Evolutionary conservation across 2,797 vertebrate species (phyloP), one percentile per base, ranked within the genome.

Genomic region (Masticophis lateralis): DNA sequence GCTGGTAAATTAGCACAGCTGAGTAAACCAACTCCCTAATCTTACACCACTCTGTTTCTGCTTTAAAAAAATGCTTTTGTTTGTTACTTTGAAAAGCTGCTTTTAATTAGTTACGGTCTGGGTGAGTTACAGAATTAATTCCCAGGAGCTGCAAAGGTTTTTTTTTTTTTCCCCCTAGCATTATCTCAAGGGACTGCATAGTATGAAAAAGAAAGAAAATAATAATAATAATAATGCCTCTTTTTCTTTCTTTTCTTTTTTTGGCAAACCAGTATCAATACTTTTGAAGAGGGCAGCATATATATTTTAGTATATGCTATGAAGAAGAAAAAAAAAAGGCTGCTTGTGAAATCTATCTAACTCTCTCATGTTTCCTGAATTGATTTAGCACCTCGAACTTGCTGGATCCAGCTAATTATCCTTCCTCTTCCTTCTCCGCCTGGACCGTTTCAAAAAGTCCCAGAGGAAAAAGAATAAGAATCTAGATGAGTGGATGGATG

Each of bases 61-160:
- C 86, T 92, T 59, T 16, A 91, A 74, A n/a, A 91, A 32, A 89
- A 74, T 86, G 59, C 69, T 94, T 94, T 91, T 86, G 86, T 83
- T 59, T 83, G 32, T 91, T 59, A n/a, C 90, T 91, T 51, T n/a
- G 14, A 89, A 61, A 69, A 59, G 37, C 69, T 69, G 89, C 87
- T 69, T 93, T 93, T 91, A 91, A 93, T 93, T 93, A 93, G 90
- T 74, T 86, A 66, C 61, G 90, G 93, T 91, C 90, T 91, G 93
- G 63, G 69, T 89, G 90, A 93, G 56, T 91, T 89, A 43, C 90
- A 91, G n/a, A 93, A 93, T 91, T 89, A 91, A 91, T 93, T 59
- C 87, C 90, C 59, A 63, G 69, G 69, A 91, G 69, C 63, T 86
- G 57, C 20, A 61, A 74, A 74, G 66, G 56, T 47, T 53, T 66